Percentiles rank a stretch among this genome's conserved stretches.
Evolutionary conservation across 2,113 vertebrate genomes (phyloP).

Genomic region (Gobius niger): DNA sequence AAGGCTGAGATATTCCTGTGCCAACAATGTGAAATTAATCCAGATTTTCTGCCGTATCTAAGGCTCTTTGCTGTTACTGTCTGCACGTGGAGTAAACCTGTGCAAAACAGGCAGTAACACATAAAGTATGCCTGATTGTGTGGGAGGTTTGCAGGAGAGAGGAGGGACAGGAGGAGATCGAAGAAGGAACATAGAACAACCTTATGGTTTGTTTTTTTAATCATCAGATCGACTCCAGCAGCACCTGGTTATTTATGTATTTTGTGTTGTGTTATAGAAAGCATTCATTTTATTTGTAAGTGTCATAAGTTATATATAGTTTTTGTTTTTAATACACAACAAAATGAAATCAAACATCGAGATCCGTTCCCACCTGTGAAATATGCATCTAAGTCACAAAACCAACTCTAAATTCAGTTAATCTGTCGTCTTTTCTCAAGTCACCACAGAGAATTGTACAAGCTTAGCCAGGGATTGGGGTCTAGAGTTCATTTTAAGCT

Average conservation of each 20-base stretch:
- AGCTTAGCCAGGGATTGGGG: constrained; percentile 4
- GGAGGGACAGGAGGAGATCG: constrained; percentile 29
- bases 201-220: not conserved
- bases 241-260: no score
- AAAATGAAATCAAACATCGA: no score
- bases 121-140: constrained; percentile 58
- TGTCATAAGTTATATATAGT: no score
- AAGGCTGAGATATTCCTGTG: not conserved
- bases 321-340: no score
- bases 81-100: constrained; percentile 27
- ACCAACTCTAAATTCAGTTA: not conserved
- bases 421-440: constrained; percentile 6
- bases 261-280: no score
- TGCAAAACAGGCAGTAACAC: constrained; percentile 62
- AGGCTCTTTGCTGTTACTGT: constrained; percentile 16
- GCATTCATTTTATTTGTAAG: no score
- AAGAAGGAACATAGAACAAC: constrained; percentile 17
- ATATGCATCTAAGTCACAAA: not conserved
- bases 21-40: not conserved
- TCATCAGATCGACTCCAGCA: no score
- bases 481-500: not conserved
- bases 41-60: constrained; percentile 17
- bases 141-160: constrained; percentile 63
- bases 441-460: constrained; percentile 7
- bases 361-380: not conserved